phyloP scores from a whole-genome alignment of 2,113 vertebrate species.

The Arenaria interpres region DNA sequence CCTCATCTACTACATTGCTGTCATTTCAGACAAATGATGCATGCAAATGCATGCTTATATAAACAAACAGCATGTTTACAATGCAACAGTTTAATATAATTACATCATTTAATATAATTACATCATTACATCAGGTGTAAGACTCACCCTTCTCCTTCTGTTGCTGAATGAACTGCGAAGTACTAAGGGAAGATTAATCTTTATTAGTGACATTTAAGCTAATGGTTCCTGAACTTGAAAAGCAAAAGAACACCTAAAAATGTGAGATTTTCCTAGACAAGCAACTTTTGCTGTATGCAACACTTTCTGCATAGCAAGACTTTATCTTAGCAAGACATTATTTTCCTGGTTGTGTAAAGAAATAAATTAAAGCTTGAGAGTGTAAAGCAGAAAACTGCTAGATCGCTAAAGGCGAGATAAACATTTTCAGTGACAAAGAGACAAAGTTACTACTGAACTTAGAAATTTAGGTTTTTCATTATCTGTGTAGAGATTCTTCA shows the following conservation, averaged over 20 bases:
- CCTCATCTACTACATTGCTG: slow-evolving; percentile 38
- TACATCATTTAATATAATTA: background rate
- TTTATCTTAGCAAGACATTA: background rate
- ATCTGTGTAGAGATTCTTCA: background rate
- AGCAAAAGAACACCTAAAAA: background rate
- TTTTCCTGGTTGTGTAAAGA: background rate
- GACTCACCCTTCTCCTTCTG: background rate
- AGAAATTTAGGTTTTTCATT: background rate
- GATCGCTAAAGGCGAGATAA: background rate
- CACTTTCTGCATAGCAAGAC: background rate
- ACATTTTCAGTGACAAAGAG: background rate
- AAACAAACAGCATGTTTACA: slow-evolving; percentile 54
- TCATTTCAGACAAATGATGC: slow-evolving; percentile 60
- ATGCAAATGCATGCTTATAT: slow-evolving; percentile 33
- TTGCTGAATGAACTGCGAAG: background rate
- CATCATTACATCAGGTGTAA: background rate
- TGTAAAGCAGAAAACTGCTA: background rate
- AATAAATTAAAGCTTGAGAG: background rate
- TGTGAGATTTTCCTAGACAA: background rate
- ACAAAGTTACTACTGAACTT: background rate
- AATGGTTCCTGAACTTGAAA: background rate
- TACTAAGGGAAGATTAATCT: background rate
- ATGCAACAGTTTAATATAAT: slow-evolving; percentile 25
- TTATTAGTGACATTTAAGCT: background rate
- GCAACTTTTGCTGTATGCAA: background rate